These are phyloP conservation scores for Oligia strigilis DNA, from an alignment of 2,888 invertebrate genomes.

Conservation along the genomic window DNA sequence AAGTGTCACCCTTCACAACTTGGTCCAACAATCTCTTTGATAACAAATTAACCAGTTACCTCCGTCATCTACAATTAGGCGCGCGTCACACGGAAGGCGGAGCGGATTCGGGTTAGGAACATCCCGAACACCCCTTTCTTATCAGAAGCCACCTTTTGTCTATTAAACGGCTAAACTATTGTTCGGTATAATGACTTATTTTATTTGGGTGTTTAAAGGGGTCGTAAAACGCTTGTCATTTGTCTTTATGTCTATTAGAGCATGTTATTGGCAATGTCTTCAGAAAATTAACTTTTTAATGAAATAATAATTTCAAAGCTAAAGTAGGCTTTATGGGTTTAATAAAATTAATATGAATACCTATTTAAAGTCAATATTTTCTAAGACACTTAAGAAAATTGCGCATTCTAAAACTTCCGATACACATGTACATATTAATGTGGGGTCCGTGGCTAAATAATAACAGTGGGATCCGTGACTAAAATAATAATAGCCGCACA, in stretches of 20 bases:
- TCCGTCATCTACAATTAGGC: conserved; percentile 57
- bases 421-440: neutral
- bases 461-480: too few relatives aligned
- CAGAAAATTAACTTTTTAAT: neutral
- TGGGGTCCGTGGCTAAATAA: too few relatives aligned
- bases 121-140: conserved; percentile 34
- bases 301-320: neutral
- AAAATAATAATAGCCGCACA: too few relatives aligned
- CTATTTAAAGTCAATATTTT: neutral
- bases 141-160: conserved; percentile 53
- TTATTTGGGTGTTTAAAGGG: conserved; percentile 21
- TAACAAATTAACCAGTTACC: conserved; percentile 63
- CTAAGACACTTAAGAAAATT: neutral
- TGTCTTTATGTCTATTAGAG: neutral
- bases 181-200: conserved; percentile 27
- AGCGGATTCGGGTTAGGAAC: conserved; percentile 19
- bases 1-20: conserved; percentile 60
- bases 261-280: conserved; percentile 10
- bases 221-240: conserved; percentile 30
- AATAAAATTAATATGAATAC: too few relatives aligned
- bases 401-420: neutral
- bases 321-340: neutral
- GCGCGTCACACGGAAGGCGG: conserved; percentile 53
- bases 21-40: conserved; percentile 63
- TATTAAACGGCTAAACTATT: conserved; percentile 41